Conservation (phyloP, 2,113 vertebrate genomes). For the Crypturellus undulatus region DNA sequence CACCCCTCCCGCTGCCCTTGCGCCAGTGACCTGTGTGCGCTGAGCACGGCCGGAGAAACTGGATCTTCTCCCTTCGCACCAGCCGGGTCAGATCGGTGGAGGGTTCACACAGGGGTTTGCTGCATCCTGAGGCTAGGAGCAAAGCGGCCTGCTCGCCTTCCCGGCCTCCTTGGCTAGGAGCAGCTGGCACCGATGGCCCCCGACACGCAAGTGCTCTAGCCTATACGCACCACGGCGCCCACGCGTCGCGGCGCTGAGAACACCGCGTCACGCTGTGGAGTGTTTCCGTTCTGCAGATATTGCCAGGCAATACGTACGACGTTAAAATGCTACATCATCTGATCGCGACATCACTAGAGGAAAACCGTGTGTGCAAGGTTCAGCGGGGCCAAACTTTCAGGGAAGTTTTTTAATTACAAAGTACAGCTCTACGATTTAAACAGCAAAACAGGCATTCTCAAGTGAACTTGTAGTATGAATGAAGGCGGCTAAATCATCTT, state of each 20-base stretch:
- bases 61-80: not conserved
- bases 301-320: conserved; percentile 13
- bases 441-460: not conserved
- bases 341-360: not conserved
- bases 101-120: not conserved
- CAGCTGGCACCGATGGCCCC: not conserved
- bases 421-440: not conserved
- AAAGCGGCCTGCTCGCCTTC: not conserved
- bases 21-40: not conserved
- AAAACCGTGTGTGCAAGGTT: not conserved
- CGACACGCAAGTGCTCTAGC: not conserved
- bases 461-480: not conserved
- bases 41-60: not conserved
- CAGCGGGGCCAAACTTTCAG: conserved; percentile 19
- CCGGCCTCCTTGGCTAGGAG: not conserved
- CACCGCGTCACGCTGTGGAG: conserved; percentile 14
- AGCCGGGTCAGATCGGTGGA: not conserved
- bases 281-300: conserved; percentile 15
- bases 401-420: conserved; percentile 9
- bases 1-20: not conserved
- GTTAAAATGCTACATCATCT: conserved; percentile 43
- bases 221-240: not conserved
- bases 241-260: conserved; percentile 26
- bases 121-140: conserved; percentile 4
- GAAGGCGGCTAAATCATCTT: not conserved